Percentiles rank a stretch among this genome's conserved stretches.
Evolutionary conservation across 2,113 vertebrate genomes (phyloP).

Genomic region (Paraplagusia blochii): DNA sequence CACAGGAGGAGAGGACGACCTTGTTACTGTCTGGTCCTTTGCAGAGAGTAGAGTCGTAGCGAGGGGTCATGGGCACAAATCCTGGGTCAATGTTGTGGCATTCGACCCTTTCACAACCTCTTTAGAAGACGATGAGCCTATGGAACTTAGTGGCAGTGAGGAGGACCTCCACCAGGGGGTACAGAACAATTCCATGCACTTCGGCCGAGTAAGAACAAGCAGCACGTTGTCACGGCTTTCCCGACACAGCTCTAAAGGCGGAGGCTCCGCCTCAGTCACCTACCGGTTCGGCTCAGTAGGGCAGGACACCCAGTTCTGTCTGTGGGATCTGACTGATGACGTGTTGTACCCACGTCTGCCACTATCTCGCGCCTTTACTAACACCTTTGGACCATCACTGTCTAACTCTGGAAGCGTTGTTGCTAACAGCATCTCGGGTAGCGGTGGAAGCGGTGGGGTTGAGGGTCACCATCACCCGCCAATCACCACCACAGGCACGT

Average conservation of each 20-base stretch:
- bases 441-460: constrained; percentile 49
- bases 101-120: constrained; percentile 87
- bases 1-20: constrained; percentile 87
- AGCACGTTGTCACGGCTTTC: constrained; percentile 83
- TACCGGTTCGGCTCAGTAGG: constrained; percentile 91
- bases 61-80: constrained; percentile 88
- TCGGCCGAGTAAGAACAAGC: constrained; percentile 77
- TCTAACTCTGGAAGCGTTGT: constrained; percentile 67
- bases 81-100: constrained; percentile 91
- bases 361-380: constrained; percentile 80
- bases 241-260: constrained; percentile 76
- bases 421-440: constrained; percentile 64
- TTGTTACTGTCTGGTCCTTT: constrained; percentile 93
- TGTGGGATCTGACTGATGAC: constrained; percentile 91
- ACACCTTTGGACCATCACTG: constrained; percentile 71
- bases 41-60: constrained; percentile 86
- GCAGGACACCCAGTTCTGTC: constrained; percentile 91
- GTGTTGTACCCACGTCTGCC: constrained; percentile 81
- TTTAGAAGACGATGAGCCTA: constrained; percentile 78
- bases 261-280: constrained; percentile 71
- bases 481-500: constrained; percentile 55
- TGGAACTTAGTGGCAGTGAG: constrained; percentile 76
- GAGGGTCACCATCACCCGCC: constrained; percentile 76
- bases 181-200: constrained; percentile 59
- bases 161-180: constrained; percentile 74